Percentiles rank a stretch among this genome's conserved stretches.
phyloP scores from a whole-genome alignment of 2,888 invertebrate species.

The Eilema sororculum region DNA sequence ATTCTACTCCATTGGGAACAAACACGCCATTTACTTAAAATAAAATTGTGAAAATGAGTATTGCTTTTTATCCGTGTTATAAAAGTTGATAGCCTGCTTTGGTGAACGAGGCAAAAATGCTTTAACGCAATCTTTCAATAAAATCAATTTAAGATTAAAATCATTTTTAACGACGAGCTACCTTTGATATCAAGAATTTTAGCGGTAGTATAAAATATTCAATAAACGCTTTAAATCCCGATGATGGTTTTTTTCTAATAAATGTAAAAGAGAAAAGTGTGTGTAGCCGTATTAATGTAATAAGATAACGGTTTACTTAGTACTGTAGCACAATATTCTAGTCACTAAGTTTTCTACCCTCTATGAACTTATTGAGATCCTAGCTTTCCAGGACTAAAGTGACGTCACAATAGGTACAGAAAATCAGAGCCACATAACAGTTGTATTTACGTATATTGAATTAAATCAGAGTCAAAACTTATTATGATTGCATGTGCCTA shows the following conservation, averaged over 20 bases:
- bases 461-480: background rate
- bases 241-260: background rate
- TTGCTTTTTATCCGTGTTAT: constrained; percentile 48
- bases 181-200: constrained; percentile 40
- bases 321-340: background rate
- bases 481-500: no score
- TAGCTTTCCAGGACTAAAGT: no score
- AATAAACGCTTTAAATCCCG: background rate
- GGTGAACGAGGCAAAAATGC: constrained; percentile 58
- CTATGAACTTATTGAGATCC: background rate
- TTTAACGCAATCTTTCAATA: constrained; percentile 62
- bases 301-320: no score
- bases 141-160: constrained; percentile 57
- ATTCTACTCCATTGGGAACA: no score
- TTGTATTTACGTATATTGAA: background rate
- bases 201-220: background rate
- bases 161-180: constrained; percentile 48
- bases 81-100: constrained; percentile 63
- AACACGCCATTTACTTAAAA: background rate
- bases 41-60: constrained; percentile 7
- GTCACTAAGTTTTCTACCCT: background rate
- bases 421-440: background rate
- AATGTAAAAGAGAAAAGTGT: no score
- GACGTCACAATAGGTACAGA: background rate
- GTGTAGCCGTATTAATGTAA: no score